These are phyloP conservation scores for Dicycla oo DNA, from an alignment of 2,888 invertebrate genomes.

Conservation along the genomic window DNA sequence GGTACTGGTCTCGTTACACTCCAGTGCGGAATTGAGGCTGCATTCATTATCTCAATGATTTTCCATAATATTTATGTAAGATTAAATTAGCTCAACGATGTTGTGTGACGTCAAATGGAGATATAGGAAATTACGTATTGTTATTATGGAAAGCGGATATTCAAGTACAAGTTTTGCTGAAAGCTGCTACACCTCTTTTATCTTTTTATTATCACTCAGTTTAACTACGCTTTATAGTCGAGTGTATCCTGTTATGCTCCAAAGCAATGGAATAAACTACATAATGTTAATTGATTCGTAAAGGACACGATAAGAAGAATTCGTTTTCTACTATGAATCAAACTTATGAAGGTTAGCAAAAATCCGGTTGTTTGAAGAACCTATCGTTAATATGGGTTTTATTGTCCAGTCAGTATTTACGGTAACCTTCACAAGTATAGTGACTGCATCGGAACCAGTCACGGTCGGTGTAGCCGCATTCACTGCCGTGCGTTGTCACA, in stretches of 20 bases:
- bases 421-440: constrained; percentile 60
- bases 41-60: constrained; percentile 68
- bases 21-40: constrained; percentile 72
- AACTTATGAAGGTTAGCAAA: constrained; percentile 2
- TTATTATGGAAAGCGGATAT: constrained; percentile 57
- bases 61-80: constrained; percentile 61
- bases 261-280: neutral
- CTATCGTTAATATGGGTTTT: constrained; percentile 27
- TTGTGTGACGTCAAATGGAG: constrained; percentile 38
- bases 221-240: constrained; percentile 23
- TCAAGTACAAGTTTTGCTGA: constrained; percentile 45
- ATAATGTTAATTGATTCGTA: neutral
- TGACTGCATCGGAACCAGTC: constrained; percentile 53
- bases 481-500: constrained; percentile 45
- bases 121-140: constrained; percentile 62
- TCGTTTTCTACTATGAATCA: constrained; percentile 1
- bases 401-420: constrained; percentile 43
- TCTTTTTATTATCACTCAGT: constrained; percentile 7
- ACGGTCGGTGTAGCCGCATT: constrained; percentile 54
- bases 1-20: constrained; percentile 72
- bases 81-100: constrained; percentile 48
- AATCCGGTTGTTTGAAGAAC: constrained; percentile 23
- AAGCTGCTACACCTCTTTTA: constrained; percentile 21
- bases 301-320: neutral
- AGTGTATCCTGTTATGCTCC: constrained; percentile 23